A percentile compares a stretch with the other conserved stretches of the same genome.
Conservation (phyloP, 1,140 invertebrate species). For the Trachelipus rathkii region DNA sequence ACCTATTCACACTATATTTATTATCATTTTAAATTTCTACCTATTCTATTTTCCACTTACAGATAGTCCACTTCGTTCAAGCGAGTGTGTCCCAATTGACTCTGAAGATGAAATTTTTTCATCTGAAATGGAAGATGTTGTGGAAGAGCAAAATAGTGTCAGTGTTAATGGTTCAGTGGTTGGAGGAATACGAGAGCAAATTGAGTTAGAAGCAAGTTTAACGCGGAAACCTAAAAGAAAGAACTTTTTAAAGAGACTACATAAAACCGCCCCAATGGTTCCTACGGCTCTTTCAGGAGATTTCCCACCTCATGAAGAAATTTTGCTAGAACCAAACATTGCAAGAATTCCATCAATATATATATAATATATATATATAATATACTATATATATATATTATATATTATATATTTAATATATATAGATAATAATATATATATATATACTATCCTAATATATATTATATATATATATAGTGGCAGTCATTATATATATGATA, state of each 20-base stretch:
- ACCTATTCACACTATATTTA: too few relatives aligned
- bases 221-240: constrained; percentile 30
- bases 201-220: constrained; percentile 29
- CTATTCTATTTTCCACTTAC: not conserved
- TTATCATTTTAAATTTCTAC: too few relatives aligned
- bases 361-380: not conserved
- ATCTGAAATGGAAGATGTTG: not conserved
- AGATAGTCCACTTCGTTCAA: not conserved
- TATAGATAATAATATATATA: not conserved
- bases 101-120: not conserved
- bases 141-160: not conserved
- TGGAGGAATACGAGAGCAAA: constrained; percentile 22
- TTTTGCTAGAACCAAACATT: not conserved
- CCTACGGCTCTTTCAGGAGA: not conserved
- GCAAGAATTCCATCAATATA: not conserved
- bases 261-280: constrained; percentile 34
- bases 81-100: not conserved
- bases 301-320: not conserved
- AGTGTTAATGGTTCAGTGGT: not conserved
- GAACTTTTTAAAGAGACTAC: constrained; percentile 33
- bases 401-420: not conserved
- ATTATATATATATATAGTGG: not conserved
- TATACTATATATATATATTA: not conserved
- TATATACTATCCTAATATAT: not conserved
- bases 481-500: not conserved